Conservation (phyloP, 2,797 vertebrate genomes). For the Ceyx erithaca region DNA sequence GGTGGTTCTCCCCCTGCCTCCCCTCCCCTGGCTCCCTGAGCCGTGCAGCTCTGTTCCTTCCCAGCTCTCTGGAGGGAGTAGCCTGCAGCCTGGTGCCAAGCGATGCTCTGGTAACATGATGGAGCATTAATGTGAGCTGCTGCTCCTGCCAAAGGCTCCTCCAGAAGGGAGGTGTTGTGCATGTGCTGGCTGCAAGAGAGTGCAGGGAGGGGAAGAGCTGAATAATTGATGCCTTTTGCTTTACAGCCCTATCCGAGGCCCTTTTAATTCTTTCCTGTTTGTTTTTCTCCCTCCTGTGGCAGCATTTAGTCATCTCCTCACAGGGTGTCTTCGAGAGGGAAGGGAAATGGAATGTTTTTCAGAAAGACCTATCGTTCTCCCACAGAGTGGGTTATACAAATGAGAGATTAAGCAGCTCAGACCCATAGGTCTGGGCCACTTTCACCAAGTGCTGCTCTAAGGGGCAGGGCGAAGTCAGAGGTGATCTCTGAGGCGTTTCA, state of each 20-base stretch:
- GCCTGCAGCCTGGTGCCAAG: neutral
- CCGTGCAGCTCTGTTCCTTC: constrained; percentile 14
- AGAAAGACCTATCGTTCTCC: constrained; percentile 22
- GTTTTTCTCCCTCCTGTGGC: constrained; percentile 73
- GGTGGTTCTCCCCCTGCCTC: neutral
- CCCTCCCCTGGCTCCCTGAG: neutral
- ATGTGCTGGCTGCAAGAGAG: constrained; percentile 40
- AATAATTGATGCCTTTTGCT: constrained; percentile 58
- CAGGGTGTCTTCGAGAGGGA: neutral
- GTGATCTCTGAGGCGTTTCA: neutral
- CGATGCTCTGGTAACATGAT: neutral
- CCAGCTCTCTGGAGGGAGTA: constrained; percentile 43
- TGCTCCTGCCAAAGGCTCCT: neutral
- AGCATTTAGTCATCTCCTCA: constrained; percentile 68
- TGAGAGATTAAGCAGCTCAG: neutral
- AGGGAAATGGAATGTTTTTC: neutral
- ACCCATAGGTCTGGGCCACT: neutral
- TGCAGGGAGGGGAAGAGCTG: constrained; percentile 49
- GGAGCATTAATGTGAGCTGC: neutral
- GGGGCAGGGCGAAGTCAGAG: constrained; percentile 8
- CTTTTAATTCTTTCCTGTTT: constrained; percentile 67
- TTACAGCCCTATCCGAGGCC: constrained; percentile 23
- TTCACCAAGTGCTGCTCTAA: neutral
- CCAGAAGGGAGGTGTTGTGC: constrained; percentile 51
- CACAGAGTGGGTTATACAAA: neutral